Evolutionary conservation across 2,797 vertebrate species (phyloP), one percentile per base, ranked within the genome.

Genomic region (Phataginus tricuspis): DNA sequence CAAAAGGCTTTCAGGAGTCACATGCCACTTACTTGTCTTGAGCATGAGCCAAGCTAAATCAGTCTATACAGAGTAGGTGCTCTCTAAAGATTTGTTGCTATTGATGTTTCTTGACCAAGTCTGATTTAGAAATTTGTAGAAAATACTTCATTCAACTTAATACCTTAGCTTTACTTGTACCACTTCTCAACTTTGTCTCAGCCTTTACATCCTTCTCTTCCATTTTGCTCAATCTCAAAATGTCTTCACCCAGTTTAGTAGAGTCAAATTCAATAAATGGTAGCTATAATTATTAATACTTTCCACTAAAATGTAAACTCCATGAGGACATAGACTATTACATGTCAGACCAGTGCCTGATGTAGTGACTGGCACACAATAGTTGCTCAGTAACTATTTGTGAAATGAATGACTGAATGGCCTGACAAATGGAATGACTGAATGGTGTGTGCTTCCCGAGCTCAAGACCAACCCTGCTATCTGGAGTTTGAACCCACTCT

Each of bases 21-120:
- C 27, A 71, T 9, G 16, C 77, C 69, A 90, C n/a, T 95, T 66
- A 88, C 23, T 83, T 86, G 39, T 19, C 12, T 23, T 94, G 61
- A 95, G 18, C 57, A 90, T 90, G 31, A 77, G 42, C 27, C 68
- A 94, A 88, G 34, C 3, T 68, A 64, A 94, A 75, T 87, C 39
- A 69, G 27, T 86, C 63, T 93, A 74, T 19, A 88, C 21, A 59
- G 4, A 88, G 55, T 80, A 94, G 64, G 23, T 80, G 13, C 31
- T 89, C 61, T 94, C 68, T 63, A 94, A 95, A 82, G 27, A 75
- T 91, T 7, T 95, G 61, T 80, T 96, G 45, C 23, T 91, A 29
- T 57, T 55, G 88, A 85, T 74, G 16, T 86, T 85, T 93, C n/a
- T 86, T 85, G 63, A 72, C 2, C 18, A 90, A 91, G 21, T 59